Evolutionary conservation across 2,888 invertebrate genomes (phyloP).

Genomic region (Diplazon laetatorius): DNA sequence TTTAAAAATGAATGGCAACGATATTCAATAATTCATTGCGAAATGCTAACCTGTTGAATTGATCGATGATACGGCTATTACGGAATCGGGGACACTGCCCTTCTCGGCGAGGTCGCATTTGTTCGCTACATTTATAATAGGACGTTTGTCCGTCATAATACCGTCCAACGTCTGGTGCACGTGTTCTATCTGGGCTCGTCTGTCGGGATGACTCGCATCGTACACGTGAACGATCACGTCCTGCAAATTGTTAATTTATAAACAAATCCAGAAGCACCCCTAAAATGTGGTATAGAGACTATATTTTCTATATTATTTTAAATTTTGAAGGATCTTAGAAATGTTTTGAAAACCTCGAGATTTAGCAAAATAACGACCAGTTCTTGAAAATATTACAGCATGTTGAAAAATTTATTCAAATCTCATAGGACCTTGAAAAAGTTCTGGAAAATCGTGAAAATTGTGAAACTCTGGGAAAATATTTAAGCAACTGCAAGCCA

Average conservation of each 20-base stretch:
- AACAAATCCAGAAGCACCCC: too few relatives aligned
- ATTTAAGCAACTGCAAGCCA: too few relatives aligned
- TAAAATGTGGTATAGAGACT: too few relatives aligned
- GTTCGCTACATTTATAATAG: conserved; percentile 88
- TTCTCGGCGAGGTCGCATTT: conserved; percentile 86
- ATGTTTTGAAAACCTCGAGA: too few relatives aligned
- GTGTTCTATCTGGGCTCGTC: conserved; percentile 86
- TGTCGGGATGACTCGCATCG: conserved; percentile 90
- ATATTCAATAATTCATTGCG: background rate
- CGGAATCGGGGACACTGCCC: conserved; percentile 69
- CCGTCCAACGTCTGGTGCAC: conserved; percentile 87
- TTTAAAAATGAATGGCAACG: background rate
- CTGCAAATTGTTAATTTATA: conserved; percentile 81
- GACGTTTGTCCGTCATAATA: conserved; percentile 82
- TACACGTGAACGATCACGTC: conserved; percentile 91
- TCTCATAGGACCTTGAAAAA: background rate
- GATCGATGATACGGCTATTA: conserved; percentile 83
- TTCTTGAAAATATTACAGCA: too few relatives aligned
- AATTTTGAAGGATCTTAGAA: too few relatives aligned
- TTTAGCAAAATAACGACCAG: too few relatives aligned
- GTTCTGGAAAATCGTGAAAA: background rate
- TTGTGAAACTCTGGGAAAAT: background rate
- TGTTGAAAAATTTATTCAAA: background rate
- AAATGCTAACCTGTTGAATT: conserved; percentile 79
- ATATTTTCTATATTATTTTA: too few relatives aligned